Conservation (phyloP, 2,113 vertebrate genomes). For the Tenrec ecaudatus region DNA sequence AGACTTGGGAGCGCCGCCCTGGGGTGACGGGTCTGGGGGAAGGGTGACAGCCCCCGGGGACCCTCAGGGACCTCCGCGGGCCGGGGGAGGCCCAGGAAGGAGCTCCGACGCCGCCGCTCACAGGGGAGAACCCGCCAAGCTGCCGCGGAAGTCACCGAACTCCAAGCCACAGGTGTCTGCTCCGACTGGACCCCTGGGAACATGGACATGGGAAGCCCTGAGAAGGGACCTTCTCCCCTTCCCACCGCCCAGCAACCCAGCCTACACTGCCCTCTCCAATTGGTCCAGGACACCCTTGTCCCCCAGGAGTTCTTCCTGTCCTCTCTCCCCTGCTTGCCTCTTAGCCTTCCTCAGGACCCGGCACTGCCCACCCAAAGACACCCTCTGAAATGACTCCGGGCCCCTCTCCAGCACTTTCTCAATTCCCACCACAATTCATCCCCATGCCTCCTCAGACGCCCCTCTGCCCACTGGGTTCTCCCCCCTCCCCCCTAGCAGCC, state of each 20-base stretch:
- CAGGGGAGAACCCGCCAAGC: neutral
- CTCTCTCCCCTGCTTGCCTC: neutral
- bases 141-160: neutral
- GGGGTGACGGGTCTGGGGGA: neutral
- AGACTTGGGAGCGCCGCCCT: neutral
- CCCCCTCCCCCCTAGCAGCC: neutral
- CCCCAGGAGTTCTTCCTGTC: neutral
- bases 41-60: no score
- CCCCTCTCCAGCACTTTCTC: neutral
- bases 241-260: neutral
- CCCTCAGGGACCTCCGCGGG: neutral
- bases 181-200: neutral
- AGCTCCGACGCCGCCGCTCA: neutral
- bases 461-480: neutral
- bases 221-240: neutral
- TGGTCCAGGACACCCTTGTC: neutral
- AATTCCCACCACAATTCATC: neutral
- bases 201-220: neutral
- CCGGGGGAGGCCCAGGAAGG: neutral
- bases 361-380: neutral
- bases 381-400: neutral
- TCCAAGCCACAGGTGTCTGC: neutral
- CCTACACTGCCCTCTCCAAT: neutral
- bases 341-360: neutral
- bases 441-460: neutral